phyloP scores from a whole-genome alignment of 2,888 invertebrate species.

The Stomorhina lunata region DNA sequence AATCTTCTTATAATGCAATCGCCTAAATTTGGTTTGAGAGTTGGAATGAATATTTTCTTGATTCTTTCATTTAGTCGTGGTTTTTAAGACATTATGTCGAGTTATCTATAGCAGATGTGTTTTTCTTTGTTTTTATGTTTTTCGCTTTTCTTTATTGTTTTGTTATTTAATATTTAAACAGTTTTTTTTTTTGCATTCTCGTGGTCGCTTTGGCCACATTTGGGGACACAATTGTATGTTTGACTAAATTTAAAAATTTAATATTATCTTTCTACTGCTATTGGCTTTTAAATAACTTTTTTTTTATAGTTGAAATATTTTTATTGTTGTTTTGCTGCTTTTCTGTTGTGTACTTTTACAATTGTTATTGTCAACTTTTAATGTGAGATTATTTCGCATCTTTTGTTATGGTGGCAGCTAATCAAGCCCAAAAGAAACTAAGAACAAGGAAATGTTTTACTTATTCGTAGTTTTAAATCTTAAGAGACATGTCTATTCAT shows the following conservation, averaged over 20 bases:
- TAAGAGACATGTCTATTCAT: too few species aligned
- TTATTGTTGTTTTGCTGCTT: slow-evolving; percentile 20
- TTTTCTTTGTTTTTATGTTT: neutral
- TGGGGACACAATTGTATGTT: slow-evolving; percentile 69
- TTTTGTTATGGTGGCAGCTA: slow-evolving; percentile 58
- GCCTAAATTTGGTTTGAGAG: neutral
- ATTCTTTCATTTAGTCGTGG: neutral
- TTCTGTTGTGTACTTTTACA: slow-evolving; percentile 11
- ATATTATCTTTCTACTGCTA: neutral
- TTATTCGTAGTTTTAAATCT: too few species aligned
- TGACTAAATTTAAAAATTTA: slow-evolving; percentile 75
- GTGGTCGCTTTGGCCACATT: slow-evolving; percentile 70
- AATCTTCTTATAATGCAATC: slow-evolving; percentile 35
- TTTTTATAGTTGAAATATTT: slow-evolving; percentile 22
- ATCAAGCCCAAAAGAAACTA: slow-evolving; percentile 57
- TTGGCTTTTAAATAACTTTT: neutral
- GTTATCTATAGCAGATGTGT: slow-evolving; percentile 60
- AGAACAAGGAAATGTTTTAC: too few species aligned
- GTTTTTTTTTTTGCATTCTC: slow-evolving; percentile 50
- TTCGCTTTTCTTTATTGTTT: slow-evolving; percentile 38
- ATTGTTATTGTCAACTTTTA: slow-evolving; percentile 59
- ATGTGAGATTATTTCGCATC: slow-evolving; percentile 60
- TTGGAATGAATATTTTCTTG: neutral
- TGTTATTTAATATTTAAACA: slow-evolving; percentile 45
- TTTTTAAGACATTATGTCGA: neutral